Base-by-base conservation (phyloP, 2,113 vertebrate genomes). In the Cinclus mexicanus region DNA sequence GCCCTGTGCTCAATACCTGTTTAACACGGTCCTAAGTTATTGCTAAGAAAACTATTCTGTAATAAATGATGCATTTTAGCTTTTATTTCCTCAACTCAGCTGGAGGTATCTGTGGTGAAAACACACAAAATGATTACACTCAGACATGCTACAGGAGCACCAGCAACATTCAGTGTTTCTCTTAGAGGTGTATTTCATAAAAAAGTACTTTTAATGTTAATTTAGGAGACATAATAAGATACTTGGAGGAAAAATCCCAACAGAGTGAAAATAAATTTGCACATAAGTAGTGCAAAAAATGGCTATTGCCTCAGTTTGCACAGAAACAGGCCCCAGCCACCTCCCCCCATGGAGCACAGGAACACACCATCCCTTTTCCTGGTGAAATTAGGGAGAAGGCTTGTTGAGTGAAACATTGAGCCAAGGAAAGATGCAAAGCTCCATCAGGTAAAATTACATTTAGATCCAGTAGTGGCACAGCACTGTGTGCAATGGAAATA, bases 331-430 rank as follows among this genome's bases (percentile, higher is more conserved):
- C 9, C 50, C 41, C 74, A 79, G 53, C 22, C 23, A n/a, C 35
- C 5, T 47, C 83, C 9, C 20, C 25, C 24, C 13, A 28, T 1
- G n/a, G 61, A 78, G 26, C 5, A 10, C 37, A 47, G n/a, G 33
- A 24, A 9, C 74, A 20, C 31, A 52, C 3, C 16, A 29, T 17
- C 19, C n/a, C 8, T 71, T 68, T 49, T n/a, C 44, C 41, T 3
- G 1, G 13, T 29, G 52, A 70, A 69, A 61, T 0, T 3, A 6
- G 9, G 21, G 28, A 68, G 14, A 19, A 23, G 33, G 19, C 5
- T 46, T 79, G 35, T 25, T 9, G 5, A 70, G 11, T 14, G 41
- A 70, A 79, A 61, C 7, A 5, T 23, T 9, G 41, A 83, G 61
- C n/a, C 47, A 56, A 75, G 52, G 22, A 39, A 53, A 49, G 17